These are phyloP conservation scores for Zaprionus tsacasi DNA, from an alignment of 1,140 invertebrate species.

Conservation along the genomic window DNA sequence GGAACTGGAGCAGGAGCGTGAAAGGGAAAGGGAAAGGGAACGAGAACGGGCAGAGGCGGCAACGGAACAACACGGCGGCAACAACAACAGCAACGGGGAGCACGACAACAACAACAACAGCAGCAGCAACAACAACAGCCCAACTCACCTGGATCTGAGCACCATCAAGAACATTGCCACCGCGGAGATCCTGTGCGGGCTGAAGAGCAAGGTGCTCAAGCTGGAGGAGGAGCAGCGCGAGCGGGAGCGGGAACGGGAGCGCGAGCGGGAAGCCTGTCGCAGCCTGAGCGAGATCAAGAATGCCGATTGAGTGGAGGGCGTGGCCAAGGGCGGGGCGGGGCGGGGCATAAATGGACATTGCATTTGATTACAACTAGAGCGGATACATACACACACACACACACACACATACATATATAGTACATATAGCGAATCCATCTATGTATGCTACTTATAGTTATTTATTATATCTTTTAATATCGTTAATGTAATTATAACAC, in stretches of 20 bases:
- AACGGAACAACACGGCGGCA: conserved; percentile 32
- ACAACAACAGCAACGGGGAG: conserved; percentile 46
- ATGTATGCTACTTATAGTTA: conserved; percentile 78
- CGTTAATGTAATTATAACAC: conserved; percentile 76
- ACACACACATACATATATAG: conserved; percentile 33
- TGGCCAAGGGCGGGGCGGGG: conserved; percentile 23
- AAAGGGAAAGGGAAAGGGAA: conserved; percentile 4
- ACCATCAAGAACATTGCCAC: conserved; percentile 82
- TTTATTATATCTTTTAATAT: conserved; percentile 79
- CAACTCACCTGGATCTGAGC: conserved; percentile 74
- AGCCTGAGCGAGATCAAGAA: conserved; percentile 77
- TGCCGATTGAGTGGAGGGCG: conserved; percentile 60
- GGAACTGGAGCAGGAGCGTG: conserved; percentile 53
- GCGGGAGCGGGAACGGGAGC: conserved; percentile 47
- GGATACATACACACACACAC: conserved; percentile 5
- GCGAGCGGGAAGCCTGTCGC: conserved; percentile 65
- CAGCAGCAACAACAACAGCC: conserved; percentile 60
- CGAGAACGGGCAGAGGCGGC: conserved; percentile 7
- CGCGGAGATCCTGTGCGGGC: conserved; percentile 75
- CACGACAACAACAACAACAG: conserved; percentile 50
- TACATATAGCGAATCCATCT: conserved; percentile 48
- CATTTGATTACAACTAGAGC: conserved; percentile 9
- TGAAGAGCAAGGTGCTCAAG: conserved; percentile 81
- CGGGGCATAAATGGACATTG: conserved; percentile 24
- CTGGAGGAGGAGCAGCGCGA: conserved; percentile 77